Base-by-base conservation (phyloP, 2,113 vertebrate genomes). In the Eonycteris spelaea region DNA sequence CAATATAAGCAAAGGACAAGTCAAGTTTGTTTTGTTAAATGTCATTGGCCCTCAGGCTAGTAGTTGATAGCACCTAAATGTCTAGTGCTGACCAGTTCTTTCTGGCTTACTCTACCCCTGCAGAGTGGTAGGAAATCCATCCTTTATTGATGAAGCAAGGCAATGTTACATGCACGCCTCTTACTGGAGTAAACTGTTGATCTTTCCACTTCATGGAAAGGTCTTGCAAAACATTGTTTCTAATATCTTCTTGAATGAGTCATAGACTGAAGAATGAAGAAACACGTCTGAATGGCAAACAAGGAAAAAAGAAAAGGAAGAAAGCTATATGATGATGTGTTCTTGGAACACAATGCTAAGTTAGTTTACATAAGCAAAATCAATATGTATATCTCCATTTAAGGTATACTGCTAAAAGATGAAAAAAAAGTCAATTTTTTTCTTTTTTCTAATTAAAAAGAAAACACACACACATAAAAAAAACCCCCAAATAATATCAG, bases 111-210 rank as follows among this genome's bases (percentile, higher is more conserved):
- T 68, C 33, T 94, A 96, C 96, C 96, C 94, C 45, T 7, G 13
- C 63, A 82, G 73, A 61, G 53, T 51, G 7, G 24, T 48, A 89
- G 71, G 92, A 87, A 95, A 97, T 48, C 45, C 94, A 89, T 83
- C 59, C 78, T 92, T 97, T 96, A 95, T 45, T 82, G 91, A 96
- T 90, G 75, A 96, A 96, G 90, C 70, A 67, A 96, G 78, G 85
- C 70, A 89, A 82, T 10, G 7, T 74, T 11, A 70, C 86, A 65
- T 21, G 48, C 88, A 86, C 40, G 77, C 89, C 96, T 98, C 97
- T 98, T 97, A 96, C 97, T 96, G 96, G 93, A 98, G 98, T 63
- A 74, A 97, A 70, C 73, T 7, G 28, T 24, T 86, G 75, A 94
- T 95, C 71, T 82, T 93, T 79, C 86, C 92, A 75, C 65, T 97